A percentile compares a stretch with the other conserved stretches of the same genome.
phyloP scores from a whole-genome alignment of 1,140 invertebrate species.

The Acromyrmex charruanus region DNA sequence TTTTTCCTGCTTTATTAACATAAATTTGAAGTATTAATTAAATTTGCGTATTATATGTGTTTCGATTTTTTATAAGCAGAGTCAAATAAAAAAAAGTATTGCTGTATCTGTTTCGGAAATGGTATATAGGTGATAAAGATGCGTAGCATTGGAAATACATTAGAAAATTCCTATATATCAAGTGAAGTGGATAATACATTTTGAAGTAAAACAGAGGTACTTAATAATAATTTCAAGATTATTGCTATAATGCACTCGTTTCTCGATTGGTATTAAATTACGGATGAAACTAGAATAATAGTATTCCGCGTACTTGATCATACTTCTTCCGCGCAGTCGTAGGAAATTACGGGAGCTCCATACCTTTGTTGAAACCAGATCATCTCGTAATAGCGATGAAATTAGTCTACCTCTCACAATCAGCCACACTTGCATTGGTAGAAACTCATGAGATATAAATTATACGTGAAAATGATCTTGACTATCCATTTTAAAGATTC shows the following conservation, averaged over 20 bases:
- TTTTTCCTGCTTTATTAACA: background rate
- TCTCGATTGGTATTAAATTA: slow-evolving; percentile 45
- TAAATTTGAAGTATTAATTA: background rate
- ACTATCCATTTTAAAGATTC: background rate
- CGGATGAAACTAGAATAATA: slow-evolving; percentile 54
- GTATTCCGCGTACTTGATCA: slow-evolving; percentile 33
- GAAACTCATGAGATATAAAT: slow-evolving; percentile 42
- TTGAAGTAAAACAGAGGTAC: slow-evolving; percentile 37
- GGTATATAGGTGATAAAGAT: background rate
- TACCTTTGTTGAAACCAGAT: slow-evolving; percentile 53
- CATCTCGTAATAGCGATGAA: slow-evolving; percentile 51
- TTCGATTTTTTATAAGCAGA: background rate
- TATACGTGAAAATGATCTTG: slow-evolving; percentile 18
- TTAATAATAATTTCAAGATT: slow-evolving; percentile 37
- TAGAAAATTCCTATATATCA: background rate
- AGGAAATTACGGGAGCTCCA: slow-evolving; percentile 40
- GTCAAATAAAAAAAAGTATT: slow-evolving; percentile 3
- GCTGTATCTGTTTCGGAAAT: background rate
- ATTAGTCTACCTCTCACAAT: slow-evolving; percentile 34
- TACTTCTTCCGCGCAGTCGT: slow-evolving; percentile 46
- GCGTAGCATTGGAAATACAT: background rate
- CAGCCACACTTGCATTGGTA: slow-evolving; percentile 13
- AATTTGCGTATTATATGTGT: background rate
- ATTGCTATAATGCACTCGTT: slow-evolving; percentile 17
- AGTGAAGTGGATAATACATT: background rate